Percentiles rank a stretch among this genome's conserved stretches.
Conservation (phyloP, 2,113 vertebrate species). For the Microcebus jonahi region DNA sequence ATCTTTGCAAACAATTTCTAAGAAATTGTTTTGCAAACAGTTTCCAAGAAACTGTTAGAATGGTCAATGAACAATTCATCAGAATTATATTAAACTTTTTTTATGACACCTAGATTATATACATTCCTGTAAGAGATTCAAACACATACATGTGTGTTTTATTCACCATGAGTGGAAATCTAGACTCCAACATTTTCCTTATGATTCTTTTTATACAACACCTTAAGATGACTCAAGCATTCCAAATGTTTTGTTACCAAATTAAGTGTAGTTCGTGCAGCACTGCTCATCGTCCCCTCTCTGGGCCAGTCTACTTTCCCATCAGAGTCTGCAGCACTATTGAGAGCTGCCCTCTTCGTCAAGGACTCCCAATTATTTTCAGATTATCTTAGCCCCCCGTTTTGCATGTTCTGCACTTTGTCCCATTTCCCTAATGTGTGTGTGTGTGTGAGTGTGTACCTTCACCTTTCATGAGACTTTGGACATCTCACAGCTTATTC, state of each 20-base stretch:
- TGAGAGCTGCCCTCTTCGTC: background rate
- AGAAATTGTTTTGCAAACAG: conserved; percentile 21
- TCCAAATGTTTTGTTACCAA: background rate
- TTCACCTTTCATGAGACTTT: background rate
- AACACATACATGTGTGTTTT: background rate
- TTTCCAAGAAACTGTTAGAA: conserved; percentile 27
- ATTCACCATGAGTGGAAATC: background rate
- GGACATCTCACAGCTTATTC: background rate
- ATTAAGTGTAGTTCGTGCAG: background rate
- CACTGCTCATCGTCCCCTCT: fast-evolving
- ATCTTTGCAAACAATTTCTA: conserved; percentile 11
- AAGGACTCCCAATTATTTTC: background rate
- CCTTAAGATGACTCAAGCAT: background rate
- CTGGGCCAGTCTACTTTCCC: background rate
- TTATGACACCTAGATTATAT: background rate
- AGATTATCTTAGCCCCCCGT: background rate
- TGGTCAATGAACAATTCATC: background rate
- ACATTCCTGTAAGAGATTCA: background rate
- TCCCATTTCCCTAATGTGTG: no score
- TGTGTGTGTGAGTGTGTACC: background rate
- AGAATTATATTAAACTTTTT: background rate
- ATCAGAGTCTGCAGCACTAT: fast-evolving
- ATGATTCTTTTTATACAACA: background rate
- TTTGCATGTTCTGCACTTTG: background rate
- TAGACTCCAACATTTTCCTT: background rate